Base-by-base conservation (phyloP, 2,113 vertebrate species). In the Rhea americana region DNA sequence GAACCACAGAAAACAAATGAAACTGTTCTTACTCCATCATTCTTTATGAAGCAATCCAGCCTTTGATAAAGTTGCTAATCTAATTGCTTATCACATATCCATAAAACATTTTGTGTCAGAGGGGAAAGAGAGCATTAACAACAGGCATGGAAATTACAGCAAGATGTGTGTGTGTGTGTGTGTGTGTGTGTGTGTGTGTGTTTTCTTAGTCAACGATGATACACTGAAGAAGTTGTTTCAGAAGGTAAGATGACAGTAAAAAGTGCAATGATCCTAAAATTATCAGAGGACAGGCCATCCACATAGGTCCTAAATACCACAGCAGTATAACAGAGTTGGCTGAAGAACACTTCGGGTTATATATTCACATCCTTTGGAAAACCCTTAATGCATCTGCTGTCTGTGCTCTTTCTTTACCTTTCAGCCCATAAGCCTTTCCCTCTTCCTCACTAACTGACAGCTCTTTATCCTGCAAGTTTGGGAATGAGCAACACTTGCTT, bases 321-420 rank as follows among this genome's bases (percentile, higher is more conserved):
- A 43, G 75, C 37, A 30, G 47, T 30, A 18, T n/a, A 45, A 32
- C 41, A 81, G 32, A 28, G 28, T 8, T 17, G 47, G 32, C 74
- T 32, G 45, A 11, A 8, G 28, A 58, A 18, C 24, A 5, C 25
- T 67, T 7, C 32, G 30, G 25, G 7, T 39, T 9, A 19, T 2
- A 11, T 20, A 39, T 45, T 21, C 61, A 37, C 18, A 51, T 4
- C 35, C 47, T 58, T 30, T 50, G 35, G 43, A 15, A 61, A 43
- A 2, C 2, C 13, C 26, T 35, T 10, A n/a, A 3, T 30, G 43
- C 9, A 11, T 24, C n/a, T 3, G 35, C 43, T 7, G 20, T 22
- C 56, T 17, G 32, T 4, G 11, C 26, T 39, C 63, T 30, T 53
- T 47, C 39, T 19, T 13, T 11, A 25, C 32, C 41, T 73, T 41